Percentiles rank a stretch among this genome's conserved stretches.
These are phyloP conservation scores for Callorhinus ursinus DNA, from an alignment of 2,113 vertebrate genomes.

Conservation along the genomic window DNA sequence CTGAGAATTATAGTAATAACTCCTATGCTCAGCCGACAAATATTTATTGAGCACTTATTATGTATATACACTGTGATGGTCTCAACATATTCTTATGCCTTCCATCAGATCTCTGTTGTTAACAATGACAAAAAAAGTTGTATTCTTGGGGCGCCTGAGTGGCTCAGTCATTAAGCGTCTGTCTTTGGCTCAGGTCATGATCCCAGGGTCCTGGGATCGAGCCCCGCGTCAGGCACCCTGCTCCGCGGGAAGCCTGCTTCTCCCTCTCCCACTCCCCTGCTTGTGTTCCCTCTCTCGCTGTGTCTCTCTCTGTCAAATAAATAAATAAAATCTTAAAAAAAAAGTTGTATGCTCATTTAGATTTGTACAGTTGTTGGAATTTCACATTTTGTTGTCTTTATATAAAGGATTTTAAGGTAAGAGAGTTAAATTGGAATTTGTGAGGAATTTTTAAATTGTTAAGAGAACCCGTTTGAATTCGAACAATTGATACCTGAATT, in stretches of 20 bases:
- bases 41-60: not conserved
- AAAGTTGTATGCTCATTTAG: not conserved
- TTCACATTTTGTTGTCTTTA: not conserved
- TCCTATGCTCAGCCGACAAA: not conserved
- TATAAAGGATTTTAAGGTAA: not conserved
- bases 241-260: too few relatives aligned
- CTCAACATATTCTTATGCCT: not conserved
- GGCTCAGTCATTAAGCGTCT: too few relatives aligned
- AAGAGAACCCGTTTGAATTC: not conserved
- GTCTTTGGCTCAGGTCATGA: too few relatives aligned
- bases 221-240: too few relatives aligned
- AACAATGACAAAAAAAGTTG: not conserved
- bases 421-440: conserved; percentile 15
- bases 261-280: too few relatives aligned
- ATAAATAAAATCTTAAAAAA: too few relatives aligned
- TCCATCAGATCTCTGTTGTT: not conserved
- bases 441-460: not conserved
- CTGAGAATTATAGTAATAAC: not conserved
- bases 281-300: too few relatives aligned
- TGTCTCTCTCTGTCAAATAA: too few relatives aligned
- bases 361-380: not conserved
- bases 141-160: not conserved
- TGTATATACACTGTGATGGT: not conserved
- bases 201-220: too few relatives aligned
- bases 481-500: not conserved